Base-by-base conservation (phyloP, 2,888 invertebrate genomes). In the Prenolepis imparis region DNA sequence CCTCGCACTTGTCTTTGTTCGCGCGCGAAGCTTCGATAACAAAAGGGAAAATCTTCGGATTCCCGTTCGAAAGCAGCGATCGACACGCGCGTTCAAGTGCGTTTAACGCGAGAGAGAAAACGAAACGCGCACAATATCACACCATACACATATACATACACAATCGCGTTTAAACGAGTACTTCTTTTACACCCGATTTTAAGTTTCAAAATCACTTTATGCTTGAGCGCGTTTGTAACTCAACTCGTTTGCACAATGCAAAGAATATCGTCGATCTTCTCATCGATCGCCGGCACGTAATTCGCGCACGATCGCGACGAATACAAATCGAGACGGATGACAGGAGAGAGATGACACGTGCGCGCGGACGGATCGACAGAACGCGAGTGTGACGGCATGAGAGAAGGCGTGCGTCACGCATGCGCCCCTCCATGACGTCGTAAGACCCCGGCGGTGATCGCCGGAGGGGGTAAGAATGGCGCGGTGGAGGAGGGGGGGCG, bases 381-480 rank as follows among this genome's bases (percentile, higher is more conserved):
- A 85, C 89, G 91, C 89, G 91, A 89, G 91, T 91, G 88, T 91
- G 92, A 90, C 84, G 86, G 83, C 80, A 88, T 89, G 88, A 89
- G 89, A 48, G 4, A 89, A 88, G 89, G 90, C 87, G 90, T 90
- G 91, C 88, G 90, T 90, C 90, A 87, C 88, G 90, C 88, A 84
- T 84, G 55, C 28, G 41, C 57, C 70, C 78, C 72, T 32, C 72
- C 18, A 15, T 3, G 4, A 12, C 44, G 41, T 86, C 89, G 90
- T 91, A 89, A 91, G 91, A 87, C 91, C 92, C 92, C 88, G 86
- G 84, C 83, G 87, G 86, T 86, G 87, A 88, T 83, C 84, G 81
- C 86, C 88, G 84, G 83, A 77, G 83, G 88, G 88, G 89, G 86
- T 52, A 87, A 81, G 84, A 68, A 66, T 28, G 48, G 55, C 59